Base-by-base conservation (phyloP, 1,140 invertebrate genomes). In the Globodera rostochiensis region DNA sequence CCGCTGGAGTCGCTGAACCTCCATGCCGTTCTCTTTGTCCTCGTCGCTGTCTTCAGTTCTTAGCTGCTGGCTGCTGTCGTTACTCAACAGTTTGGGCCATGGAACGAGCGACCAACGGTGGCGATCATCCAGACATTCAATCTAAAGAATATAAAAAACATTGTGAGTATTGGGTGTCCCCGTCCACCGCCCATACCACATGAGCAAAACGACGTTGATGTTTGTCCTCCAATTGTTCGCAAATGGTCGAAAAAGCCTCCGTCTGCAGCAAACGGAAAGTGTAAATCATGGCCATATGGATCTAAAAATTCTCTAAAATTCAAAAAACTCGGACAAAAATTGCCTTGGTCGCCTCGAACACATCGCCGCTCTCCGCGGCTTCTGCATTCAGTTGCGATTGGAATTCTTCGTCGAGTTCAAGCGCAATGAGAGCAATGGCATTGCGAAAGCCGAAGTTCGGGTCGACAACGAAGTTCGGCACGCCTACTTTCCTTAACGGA, bases 251-350 rank as follows among this genome's bases (percentile, higher is more conserved):
- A 71, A 71, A 71, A 5, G 25, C 69, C 9, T 71, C 69, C 69
- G 25, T 71, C 36, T 71, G 69, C 13, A 71, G 69, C 36, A 71
- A 71, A 45, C 69, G 69, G 46, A 71, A 71, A 45, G 69, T 71
- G 69, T 71, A 71, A 11, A 71, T 13, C 57, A 11, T 15, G 53
- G 9, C 57, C 57, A 64, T 19, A 19, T 64, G 57, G 19, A 64
- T 64, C 57, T 64, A 13, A 53, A 53, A 53, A 53, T 13, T 9
- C 7, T 13, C 50, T 9, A 1, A 53, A 53, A 53, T 53, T 53
- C 0, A 53, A 64, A 64, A 15, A 15, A 15, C 21, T 21, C 13
- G 19, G 57, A 15, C 3, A 64, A 64, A 64, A 15, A 15, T 19
- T 19, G 5, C 57, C 5, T 64, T 64, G 57, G 15, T 19, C 1